Conservation (phyloP, 2,113 vertebrate species). For the Nycticorax nycticorax region DNA sequence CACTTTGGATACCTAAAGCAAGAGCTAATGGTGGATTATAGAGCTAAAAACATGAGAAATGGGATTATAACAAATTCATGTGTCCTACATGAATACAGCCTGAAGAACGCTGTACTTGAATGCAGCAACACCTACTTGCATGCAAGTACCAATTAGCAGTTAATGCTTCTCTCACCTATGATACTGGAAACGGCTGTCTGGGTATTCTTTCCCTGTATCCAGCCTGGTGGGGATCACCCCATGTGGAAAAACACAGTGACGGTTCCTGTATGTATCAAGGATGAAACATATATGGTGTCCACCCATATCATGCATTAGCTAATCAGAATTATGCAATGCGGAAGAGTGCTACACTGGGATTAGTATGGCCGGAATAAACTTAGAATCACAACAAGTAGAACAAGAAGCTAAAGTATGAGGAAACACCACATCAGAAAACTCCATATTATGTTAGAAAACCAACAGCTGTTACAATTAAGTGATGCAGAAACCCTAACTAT, state of each 20-base stretch:
- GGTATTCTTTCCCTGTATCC: neutral
- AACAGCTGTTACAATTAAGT: neutral
- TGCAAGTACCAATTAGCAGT: neutral
- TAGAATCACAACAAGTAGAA: neutral
- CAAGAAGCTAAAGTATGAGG: neutral
- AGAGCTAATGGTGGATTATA: neutral
- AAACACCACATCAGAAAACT: neutral
- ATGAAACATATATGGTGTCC: neutral
- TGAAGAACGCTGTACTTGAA: neutral
- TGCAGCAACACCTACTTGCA: no score
- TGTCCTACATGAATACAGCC: neutral
- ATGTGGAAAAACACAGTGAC: neutral
- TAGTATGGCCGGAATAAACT: neutral
- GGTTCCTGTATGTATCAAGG: neutral
- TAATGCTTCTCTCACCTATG: neutral
- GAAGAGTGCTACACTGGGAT: neutral
- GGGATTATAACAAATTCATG: neutral
- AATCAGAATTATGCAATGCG: neutral
- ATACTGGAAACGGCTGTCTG: neutral
- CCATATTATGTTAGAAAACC: neutral
- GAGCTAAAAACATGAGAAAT: neutral
- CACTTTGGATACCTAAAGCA: neutral
- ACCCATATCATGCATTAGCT: neutral
- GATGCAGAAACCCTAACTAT: neutral
- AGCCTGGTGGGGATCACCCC: neutral